These are phyloP conservation scores for Podarcis raffonei DNA, from an alignment of 2,113 vertebrate genomes.

Conservation along the genomic window DNA sequence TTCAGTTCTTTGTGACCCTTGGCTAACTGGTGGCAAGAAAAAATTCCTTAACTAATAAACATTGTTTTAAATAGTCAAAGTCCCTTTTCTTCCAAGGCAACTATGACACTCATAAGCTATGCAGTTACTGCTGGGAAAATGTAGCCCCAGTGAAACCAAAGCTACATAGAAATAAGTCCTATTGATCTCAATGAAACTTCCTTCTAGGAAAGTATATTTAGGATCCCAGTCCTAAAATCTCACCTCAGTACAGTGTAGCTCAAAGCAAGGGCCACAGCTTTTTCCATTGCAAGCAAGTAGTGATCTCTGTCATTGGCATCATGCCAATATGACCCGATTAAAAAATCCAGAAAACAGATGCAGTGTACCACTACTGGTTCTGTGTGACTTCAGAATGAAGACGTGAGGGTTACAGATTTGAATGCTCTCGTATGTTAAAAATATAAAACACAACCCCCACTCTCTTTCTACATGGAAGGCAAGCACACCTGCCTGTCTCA, in stretches of 20 bases:
- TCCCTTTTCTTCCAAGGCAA: background rate
- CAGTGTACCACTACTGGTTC: no score
- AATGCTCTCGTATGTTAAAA: background rate
- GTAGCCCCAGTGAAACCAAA: background rate
- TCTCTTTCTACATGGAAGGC: background rate
- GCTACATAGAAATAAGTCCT: background rate
- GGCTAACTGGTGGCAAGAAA: background rate
- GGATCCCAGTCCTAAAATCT: background rate
- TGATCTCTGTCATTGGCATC: background rate
- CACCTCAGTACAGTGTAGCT: background rate
- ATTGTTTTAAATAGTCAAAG: background rate
- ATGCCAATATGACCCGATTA: background rate
- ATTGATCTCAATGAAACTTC: background rate
- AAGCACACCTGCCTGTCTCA: background rate
- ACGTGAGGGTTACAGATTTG: background rate
- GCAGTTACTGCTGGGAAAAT: background rate
- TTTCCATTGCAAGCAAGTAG: background rate
- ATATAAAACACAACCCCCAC: background rate
- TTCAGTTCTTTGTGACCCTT: background rate
- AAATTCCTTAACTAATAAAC: background rate
- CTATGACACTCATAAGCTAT: background rate
- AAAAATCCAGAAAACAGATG: background rate
- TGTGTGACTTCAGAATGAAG: background rate
- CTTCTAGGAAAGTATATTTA: background rate
- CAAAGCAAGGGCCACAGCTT: background rate